phyloP scores from a whole-genome alignment of 2,797 vertebrate genomes.

The Chiloscyllium punctatum region DNA sequence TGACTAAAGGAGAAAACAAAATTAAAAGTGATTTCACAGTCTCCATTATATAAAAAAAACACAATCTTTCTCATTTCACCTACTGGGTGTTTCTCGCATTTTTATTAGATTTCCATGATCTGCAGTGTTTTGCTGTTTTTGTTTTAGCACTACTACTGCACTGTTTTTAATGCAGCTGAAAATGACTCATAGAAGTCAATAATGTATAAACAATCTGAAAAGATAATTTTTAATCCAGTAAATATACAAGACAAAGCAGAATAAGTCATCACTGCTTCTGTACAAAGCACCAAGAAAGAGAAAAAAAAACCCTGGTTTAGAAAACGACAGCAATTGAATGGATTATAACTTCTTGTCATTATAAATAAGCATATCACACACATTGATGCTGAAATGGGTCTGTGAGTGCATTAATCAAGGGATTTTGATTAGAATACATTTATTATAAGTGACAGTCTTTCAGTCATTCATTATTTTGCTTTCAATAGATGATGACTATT shows the following conservation, averaged over 20 bases:
- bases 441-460: conserved; percentile 1
- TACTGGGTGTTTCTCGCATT: neutral
- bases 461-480: conserved; percentile 19
- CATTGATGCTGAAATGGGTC: neutral
- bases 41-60: neutral
- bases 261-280: neutral
- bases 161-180: neutral
- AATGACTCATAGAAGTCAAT: neutral
- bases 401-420: neutral
- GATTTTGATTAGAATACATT: neutral
- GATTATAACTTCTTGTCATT: neutral
- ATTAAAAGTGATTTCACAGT: neutral
- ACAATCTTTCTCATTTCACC: no score
- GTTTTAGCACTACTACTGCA: neutral
- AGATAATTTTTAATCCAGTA: neutral
- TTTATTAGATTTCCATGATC: neutral
- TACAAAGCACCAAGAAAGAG: neutral
- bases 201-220: neutral
- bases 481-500: neutral
- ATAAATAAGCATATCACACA: neutral
- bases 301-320: neutral
- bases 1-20: neutral
- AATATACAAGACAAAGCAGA: neutral
- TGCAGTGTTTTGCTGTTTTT: neutral
- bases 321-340: neutral